Percentiles rank a stretch among this genome's conserved stretches.
These are phyloP conservation scores for Elgaria multicarinata DNA, from an alignment of 2,113 vertebrate genomes.

Conservation along the genomic window DNA sequence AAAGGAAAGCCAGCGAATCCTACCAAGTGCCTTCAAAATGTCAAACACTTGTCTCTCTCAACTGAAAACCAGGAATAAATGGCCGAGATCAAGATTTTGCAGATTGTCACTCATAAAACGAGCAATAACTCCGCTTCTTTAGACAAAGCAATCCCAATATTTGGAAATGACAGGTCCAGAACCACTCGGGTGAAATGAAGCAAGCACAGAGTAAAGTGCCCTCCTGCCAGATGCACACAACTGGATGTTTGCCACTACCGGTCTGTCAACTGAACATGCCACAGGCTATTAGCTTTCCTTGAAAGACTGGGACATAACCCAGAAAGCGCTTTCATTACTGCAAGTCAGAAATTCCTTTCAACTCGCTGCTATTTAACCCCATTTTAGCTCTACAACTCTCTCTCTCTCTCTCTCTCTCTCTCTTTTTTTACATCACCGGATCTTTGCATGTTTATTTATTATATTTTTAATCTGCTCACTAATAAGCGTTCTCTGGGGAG, in stretches of 20 bases:
- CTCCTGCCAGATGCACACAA: not conserved
- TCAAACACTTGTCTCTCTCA: conserved; percentile 12
- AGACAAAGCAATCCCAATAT: conserved; percentile 23
- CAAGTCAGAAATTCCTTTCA: conserved; percentile 28
- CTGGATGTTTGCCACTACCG: not conserved
- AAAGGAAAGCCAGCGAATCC: not conserved
- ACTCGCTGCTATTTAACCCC: conserved; percentile 3
- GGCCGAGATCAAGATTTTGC: conserved; percentile 41
- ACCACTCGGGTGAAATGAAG: conserved; percentile 24
- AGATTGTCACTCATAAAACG: conserved; percentile 50
- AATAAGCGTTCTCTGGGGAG: too few relatives aligned
- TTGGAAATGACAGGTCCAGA: not conserved
- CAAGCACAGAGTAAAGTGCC: conserved; percentile 1
- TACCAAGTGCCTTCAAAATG: not conserved
- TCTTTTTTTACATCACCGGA: not conserved
- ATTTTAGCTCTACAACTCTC: not conserved
- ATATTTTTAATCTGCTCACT: too few relatives aligned
- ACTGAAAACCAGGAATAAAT: conserved; percentile 16
- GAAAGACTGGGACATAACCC: not conserved
- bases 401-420: too few relatives aligned
- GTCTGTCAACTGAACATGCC: rapidly evolving
- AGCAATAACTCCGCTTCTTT: conserved; percentile 25
- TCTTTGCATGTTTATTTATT: not conserved
- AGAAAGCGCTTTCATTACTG: not conserved
- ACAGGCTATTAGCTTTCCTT: conserved; percentile 34